Evolutionary conservation across 2,113 vertebrate species (phyloP).

Genomic region (Peromyscus leucopus): DNA sequence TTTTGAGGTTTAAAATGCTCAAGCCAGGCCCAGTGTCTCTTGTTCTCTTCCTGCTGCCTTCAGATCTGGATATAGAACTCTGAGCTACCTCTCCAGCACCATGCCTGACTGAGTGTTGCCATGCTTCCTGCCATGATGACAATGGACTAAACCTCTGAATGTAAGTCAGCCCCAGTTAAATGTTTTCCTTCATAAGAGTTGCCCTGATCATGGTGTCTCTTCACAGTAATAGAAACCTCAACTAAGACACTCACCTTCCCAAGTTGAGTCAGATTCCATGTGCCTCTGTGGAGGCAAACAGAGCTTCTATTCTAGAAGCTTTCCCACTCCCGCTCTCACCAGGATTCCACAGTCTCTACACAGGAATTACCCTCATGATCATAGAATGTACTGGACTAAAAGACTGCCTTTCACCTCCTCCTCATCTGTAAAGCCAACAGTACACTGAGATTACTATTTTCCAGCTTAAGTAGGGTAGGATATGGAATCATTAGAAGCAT

Average conservation of each 20-base stretch:
- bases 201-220: not conserved
- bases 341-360: not conserved
- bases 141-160: not conserved
- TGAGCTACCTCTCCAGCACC: not conserved
- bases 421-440: not conserved
- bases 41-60: not conserved
- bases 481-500: not conserved
- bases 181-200: not conserved
- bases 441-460: not conserved
- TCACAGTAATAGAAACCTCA: not conserved
- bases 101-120: not conserved
- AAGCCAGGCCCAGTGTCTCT: not conserved
- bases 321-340: not conserved
- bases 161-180: not conserved
- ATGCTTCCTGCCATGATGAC: not conserved
- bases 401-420: not conserved
- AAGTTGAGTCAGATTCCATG: not conserved
- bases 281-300: not conserved
- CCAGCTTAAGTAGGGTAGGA: not conserved
- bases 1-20: not conserved
- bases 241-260: not conserved
- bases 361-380: not conserved
- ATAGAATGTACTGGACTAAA: not conserved
- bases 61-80: not conserved
- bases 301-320: not conserved